A percentile compares a stretch with the other conserved stretches of the same genome.
These are phyloP conservation scores for Enoplosus armatus DNA, from an alignment of 2,797 vertebrate species.

Conservation along the genomic window DNA sequence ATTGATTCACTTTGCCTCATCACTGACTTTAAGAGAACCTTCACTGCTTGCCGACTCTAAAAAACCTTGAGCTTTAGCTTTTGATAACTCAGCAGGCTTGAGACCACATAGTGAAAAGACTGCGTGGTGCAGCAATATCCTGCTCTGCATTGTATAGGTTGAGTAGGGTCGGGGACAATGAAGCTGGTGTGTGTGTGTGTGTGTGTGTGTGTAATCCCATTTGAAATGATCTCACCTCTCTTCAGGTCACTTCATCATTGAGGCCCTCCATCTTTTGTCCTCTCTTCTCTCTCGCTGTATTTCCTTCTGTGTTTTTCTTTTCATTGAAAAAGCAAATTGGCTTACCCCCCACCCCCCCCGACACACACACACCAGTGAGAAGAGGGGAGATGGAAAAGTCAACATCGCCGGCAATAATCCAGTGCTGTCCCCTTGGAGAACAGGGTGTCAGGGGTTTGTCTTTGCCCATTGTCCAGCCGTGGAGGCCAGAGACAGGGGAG, in stretches of 20 bases:
- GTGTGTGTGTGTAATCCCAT: conserved; percentile 63
- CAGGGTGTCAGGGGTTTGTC: conserved; percentile 69
- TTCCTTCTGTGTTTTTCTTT: conserved; percentile 74
- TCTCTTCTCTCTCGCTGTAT: conserved; percentile 53
- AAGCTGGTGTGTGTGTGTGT: conserved; percentile 38
- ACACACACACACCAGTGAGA: conserved; percentile 39
- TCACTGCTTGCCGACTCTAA: conserved; percentile 30
- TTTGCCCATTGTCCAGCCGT: conserved; percentile 65
- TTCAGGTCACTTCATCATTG: conserved; percentile 81
- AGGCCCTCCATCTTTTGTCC: conserved; percentile 72
- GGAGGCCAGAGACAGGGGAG: conserved; percentile 69
- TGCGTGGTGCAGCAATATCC: conserved; percentile 73
- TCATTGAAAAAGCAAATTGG: conserved; percentile 71
- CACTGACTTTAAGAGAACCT: conserved; percentile 31
- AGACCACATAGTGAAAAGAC: conserved; percentile 71
- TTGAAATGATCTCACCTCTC: conserved; percentile 81
- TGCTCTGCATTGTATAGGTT: conserved; percentile 63
- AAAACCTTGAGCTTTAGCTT: conserved; percentile 60
- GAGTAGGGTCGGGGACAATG: conserved; percentile 62
- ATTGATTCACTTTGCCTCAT: conserved; percentile 16
- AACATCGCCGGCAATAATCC: conserved; percentile 65
- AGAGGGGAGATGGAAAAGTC: conserved; percentile 66
- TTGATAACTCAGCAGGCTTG: conserved; percentile 68
- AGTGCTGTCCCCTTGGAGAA: conserved; percentile 63
- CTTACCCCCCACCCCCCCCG: conserved; percentile 34